These are phyloP conservation scores for Rhinichthys klamathensis DNA, from an alignment of 2,113 vertebrate species.

Conservation along the genomic window DNA sequence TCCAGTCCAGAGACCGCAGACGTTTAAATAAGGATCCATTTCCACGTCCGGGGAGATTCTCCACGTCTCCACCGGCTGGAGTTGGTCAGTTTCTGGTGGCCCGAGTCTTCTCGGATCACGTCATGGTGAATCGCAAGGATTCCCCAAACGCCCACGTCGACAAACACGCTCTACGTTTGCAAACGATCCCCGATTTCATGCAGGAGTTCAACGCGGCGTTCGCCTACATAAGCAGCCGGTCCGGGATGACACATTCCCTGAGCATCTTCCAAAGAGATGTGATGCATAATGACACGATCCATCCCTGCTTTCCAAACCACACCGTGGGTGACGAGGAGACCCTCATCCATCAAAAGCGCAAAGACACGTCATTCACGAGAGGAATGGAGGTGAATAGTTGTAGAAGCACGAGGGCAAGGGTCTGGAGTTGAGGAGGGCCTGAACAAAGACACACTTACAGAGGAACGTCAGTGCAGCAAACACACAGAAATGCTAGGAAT, in stretches of 20 bases:
- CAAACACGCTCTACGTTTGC: conserved; percentile 48
- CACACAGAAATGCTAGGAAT: conserved; percentile 76
- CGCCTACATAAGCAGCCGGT: conserved; percentile 11
- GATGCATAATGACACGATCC: conserved; percentile 8
- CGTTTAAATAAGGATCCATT: conserved; percentile 52
- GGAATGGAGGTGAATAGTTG: conserved; percentile 16
- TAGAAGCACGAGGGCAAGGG: conserved; percentile 27
- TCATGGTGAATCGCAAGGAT: conserved; percentile 53
- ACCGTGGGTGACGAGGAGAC: conserved; percentile 33
- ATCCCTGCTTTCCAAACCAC: neutral
- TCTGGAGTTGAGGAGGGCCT: conserved; percentile 49
- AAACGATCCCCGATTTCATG: conserved; percentile 23
- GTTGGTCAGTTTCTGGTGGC: conserved; percentile 25
- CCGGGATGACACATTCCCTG: neutral
- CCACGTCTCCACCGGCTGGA: neutral
- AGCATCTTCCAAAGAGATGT: neutral
- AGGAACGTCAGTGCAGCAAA: conserved; percentile 66
- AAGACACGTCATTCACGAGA: conserved; percentile 22
- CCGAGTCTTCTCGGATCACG: neutral
- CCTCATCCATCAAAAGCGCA: conserved; percentile 29
- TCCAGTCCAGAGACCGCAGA: conserved; percentile 49
- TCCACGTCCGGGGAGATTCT: conserved; percentile 22
- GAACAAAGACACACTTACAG: conserved; percentile 62
- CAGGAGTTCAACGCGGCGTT: conserved; percentile 13
- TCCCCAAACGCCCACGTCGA: conserved; percentile 53